Evolutionary conservation across 2,888 invertebrate species (phyloP).

Genomic region (Allolobophora icterica): DNA sequence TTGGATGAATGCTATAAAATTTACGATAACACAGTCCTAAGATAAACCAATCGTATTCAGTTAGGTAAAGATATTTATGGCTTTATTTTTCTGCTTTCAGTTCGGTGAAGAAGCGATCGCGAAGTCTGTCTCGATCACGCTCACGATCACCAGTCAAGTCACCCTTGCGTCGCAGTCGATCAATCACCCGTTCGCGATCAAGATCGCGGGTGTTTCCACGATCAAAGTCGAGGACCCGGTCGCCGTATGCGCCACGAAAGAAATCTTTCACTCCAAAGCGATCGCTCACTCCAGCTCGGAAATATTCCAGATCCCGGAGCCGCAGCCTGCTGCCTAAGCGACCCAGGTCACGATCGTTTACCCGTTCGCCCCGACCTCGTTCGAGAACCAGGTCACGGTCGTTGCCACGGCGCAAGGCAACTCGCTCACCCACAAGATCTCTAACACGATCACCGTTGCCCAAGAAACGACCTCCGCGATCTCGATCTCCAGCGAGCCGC

Average conservation of each 20-base stretch:
- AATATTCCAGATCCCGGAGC: conserved; percentile 2
- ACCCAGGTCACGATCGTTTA: conserved; percentile 34
- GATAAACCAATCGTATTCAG: neutral
- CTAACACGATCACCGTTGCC: neutral
- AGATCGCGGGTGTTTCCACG: conserved; percentile 29
- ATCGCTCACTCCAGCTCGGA: conserved; percentile 3
- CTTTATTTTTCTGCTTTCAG: neutral
- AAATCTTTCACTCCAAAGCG: conserved; percentile 33
- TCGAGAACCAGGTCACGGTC: conserved; percentile 14
- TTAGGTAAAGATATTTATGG: neutral
- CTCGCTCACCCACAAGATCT: neutral
- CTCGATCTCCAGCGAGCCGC: neutral
- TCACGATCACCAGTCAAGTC: neutral
- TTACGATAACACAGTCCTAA: too few relatives aligned
- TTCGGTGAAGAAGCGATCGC: neutral
- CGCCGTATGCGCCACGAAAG: neutral
- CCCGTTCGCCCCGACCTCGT: neutral
- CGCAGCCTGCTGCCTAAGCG: neutral
- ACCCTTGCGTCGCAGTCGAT: conserved; percentile 36
- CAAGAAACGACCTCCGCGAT: neutral
- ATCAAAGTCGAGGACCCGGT: conserved; percentile 34
- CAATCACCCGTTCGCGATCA: conserved; percentile 43
- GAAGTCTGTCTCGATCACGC: conserved; percentile 13
- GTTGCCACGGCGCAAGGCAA: neutral
- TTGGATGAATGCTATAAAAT: too few relatives aligned